Evolutionary conservation across 2,888 invertebrate genomes (phyloP), one percentile per base, ranked within the genome.

Genomic region (Brachylomia viminalis): DNA sequence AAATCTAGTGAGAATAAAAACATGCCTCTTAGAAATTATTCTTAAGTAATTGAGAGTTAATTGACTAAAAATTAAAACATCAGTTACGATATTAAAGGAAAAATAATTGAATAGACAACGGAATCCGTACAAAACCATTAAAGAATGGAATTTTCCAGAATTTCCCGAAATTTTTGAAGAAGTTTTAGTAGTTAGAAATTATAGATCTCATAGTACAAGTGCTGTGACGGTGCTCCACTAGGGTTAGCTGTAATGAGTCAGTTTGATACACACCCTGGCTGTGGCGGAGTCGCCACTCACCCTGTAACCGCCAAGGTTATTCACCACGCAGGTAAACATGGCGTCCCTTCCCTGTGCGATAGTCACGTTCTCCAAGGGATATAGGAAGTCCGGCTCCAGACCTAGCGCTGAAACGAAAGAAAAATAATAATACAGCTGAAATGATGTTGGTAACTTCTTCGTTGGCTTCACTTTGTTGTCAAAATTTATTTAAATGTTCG

Each of bases 241-340:
- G 91, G 92, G 91, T 91, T 94, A 95, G 93, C 94, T 95, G 96
- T 95, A 95, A 91, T 90, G 93, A 93, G 93, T 95, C 91, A 90
- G 93, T 94, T 94, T 92, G 97, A 98, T 98, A 98, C 98, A 98
- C 98, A 98, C 98, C 98, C 98, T 98, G 97, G 98, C 98, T 94
- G 97, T 97, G 97, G 98, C 97, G 97, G 97, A 97, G 97, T 98
- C 98, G 97, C 98, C 98, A 98, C 98, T 98, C 98, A 99, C 99
- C 98, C 98, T 98, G 97, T 98, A 97, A 97, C 97, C 97, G 92
- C 98, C 98, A 93, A 98, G 97, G 97, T 98, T 98, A 97, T 98
- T 98, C 92, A 98, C 98, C 92, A 98, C 98, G 93, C 98, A 98
- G 88, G 98, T 98, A 96, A 98, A 98, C 93, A 98, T 98, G 89